phyloP scores from a whole-genome alignment of 2,888 invertebrate species.

The Hololepta plana region DNA sequence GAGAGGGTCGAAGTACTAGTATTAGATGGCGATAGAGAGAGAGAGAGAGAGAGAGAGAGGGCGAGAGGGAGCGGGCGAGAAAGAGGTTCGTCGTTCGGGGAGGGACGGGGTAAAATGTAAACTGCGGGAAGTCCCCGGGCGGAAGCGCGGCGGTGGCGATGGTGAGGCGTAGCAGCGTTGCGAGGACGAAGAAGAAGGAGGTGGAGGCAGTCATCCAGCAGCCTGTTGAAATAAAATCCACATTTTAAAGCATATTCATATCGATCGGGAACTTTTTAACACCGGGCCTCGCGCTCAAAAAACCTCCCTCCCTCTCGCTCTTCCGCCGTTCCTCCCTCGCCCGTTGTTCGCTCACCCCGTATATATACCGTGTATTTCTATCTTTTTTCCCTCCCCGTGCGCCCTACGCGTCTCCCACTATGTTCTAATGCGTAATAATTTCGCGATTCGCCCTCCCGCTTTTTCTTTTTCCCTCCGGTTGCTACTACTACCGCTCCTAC shows the following conservation, averaged over 20 bases:
- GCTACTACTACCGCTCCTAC: too few species aligned
- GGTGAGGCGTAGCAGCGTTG: conserved; percentile 8
- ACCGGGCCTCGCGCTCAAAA: conserved; percentile 27
- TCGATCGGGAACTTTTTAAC: conserved; percentile 43
- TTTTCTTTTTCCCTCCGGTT: too few species aligned
- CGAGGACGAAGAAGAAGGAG: conserved; percentile 10
- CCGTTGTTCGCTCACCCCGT: conserved; percentile 11
- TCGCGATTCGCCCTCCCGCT: too few species aligned
- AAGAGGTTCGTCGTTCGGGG: conserved; percentile 17
- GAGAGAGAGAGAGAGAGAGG: conserved; percentile 19
- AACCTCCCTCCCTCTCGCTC: conserved; percentile 13
- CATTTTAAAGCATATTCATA: conserved; percentile 47
- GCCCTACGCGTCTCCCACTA: conserved; percentile 12
- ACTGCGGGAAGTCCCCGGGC: conserved; percentile 25
- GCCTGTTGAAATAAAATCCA: conserved; percentile 42
- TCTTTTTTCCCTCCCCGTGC: conserved; percentile 11
- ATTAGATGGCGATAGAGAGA: conserved; percentile 6
- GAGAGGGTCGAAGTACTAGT: too few species aligned
- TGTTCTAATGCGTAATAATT: conserved; percentile 16
- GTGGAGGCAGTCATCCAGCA: conserved; percentile 16
- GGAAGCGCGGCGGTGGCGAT: conserved; percentile 16
- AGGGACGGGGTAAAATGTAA: conserved; percentile 24
- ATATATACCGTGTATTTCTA: too few species aligned
- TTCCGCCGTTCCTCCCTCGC: conserved; percentile 13
- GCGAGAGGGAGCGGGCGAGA: conserved; percentile 14